Base-by-base conservation (phyloP, 2,888 invertebrate genomes). In the Calameuta filiformis region DNA sequence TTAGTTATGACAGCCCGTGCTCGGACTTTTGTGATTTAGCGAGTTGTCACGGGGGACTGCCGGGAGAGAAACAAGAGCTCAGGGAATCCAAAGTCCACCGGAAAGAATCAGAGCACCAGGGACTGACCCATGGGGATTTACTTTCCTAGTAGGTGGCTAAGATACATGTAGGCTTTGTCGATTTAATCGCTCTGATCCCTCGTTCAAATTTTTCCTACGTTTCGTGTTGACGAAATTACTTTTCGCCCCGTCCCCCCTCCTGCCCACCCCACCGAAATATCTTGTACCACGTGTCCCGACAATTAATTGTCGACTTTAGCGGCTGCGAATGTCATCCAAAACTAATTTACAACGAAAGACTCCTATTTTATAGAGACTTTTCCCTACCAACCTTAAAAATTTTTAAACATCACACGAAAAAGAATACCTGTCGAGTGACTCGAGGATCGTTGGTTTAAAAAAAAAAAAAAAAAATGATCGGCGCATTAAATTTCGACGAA, bases 371-470 rank as follows among this genome's bases (percentile, higher is more conserved):
- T 23, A 2, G 23, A 56, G 23, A 56, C 2, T 23, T 23, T 2
- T 23, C 2, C 6, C 56, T 2, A 1, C 9, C 9, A 56, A 9
- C 56, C 2, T 56, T 23, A 23, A 56, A 2, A 56, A 56, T 23
- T 56, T 23, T 15, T 9, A 56, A 56, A 15, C 9, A 40, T 23
- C 23, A 15, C 23, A 23, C 40, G 23, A 23, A 23, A 56, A 9
- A 23, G 6, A 23, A 23, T 23, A 23, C 2, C 9, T 23, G 6
- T 9, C 9, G 23, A 1, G 23, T 0, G 15, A 40, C 0, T 0
- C 0, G 23, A 23, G 6, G 56, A 23, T 23, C 9, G 2, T 2
- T 56, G 23, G 9, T 56, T 0, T 4, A 12, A 15, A 9, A 56
- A 56, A 23, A 40, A 23, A 33, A 12, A 40, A 40, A 23, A 56